Conservation (phyloP, 2,888 invertebrate genomes). For the Cephus sareptanus region DNA sequence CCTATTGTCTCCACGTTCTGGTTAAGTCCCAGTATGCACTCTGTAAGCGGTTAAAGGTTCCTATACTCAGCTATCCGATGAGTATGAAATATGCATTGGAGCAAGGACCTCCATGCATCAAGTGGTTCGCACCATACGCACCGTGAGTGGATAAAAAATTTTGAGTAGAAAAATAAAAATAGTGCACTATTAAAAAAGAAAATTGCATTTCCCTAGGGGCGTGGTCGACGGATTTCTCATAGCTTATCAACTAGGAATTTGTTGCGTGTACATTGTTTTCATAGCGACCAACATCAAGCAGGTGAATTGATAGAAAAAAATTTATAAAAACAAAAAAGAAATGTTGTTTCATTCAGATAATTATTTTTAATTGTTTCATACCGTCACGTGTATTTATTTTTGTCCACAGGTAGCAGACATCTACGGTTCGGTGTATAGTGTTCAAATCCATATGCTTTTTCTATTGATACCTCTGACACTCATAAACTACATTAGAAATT, state of each 20-base stretch:
- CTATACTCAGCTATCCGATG: conserved; percentile 85
- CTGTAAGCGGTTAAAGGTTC: conserved; percentile 76
- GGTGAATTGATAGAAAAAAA: conserved; percentile 51
- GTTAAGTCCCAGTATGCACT: conserved; percentile 74
- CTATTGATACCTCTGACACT: conserved; percentile 78
- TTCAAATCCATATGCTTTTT: conserved; percentile 78
- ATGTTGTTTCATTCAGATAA: conserved; percentile 1
- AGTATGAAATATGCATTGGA: conserved; percentile 84
- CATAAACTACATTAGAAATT: conserved; percentile 79
- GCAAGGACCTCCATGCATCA: conserved; percentile 77
- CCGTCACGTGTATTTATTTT: no score
- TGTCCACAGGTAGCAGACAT: conserved; percentile 67
- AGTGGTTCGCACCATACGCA: conserved; percentile 72
- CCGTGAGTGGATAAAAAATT: conserved; percentile 62
- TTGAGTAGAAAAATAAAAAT: background rate
- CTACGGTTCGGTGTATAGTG: conserved; percentile 47
- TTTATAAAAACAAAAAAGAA: background rate
- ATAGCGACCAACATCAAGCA: conserved; percentile 77
- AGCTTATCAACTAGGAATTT: conserved; percentile 88
- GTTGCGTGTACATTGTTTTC: conserved; percentile 88
- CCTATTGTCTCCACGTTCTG: conserved; percentile 89
- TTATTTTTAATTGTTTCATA: background rate
- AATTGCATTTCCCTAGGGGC: conserved; percentile 60
- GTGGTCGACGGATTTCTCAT: conserved; percentile 78
- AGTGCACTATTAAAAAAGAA: no score